phyloP scores from a whole-genome alignment of 2,113 vertebrate species.

The Notothenia coriiceps region DNA sequence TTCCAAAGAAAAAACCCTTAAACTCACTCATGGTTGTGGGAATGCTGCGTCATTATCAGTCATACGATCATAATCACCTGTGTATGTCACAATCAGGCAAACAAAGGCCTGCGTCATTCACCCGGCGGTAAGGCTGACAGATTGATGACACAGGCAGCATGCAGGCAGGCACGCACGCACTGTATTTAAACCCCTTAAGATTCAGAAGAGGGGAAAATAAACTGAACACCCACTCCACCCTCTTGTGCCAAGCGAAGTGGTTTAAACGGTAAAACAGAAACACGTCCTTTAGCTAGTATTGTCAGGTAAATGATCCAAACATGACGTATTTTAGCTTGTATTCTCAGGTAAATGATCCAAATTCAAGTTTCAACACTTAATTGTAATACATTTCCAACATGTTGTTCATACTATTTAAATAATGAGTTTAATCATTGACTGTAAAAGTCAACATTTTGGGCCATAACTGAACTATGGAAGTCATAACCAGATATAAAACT shows the following conservation, averaged over 20 bases:
- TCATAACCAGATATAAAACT: conserved; percentile 7
- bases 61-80: conserved; percentile 35
- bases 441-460: neutral
- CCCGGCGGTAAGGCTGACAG: conserved; percentile 21
- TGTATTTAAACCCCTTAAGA: conserved; percentile 39
- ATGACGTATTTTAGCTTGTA: neutral
- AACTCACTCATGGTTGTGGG: neutral
- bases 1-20: conserved; percentile 32
- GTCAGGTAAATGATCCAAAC: neutral
- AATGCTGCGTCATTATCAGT: conserved; percentile 50
- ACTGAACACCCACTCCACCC: neutral
- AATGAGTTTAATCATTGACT: neutral
- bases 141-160: conserved; percentile 51
- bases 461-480: neutral
- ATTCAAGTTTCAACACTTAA: neutral
- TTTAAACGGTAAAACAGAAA: neutral
- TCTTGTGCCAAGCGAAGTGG: neutral
- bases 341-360: neutral
- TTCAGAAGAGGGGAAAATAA: conserved; percentile 11
- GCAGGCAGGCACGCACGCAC: conserved; percentile 35
- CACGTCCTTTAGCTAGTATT: neutral
- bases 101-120: conserved; percentile 57
- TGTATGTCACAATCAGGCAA: conserved; percentile 55
- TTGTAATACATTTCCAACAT: neutral
- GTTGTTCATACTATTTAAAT: neutral